Percentiles rank a stretch among this genome's conserved stretches.
Conservation (phyloP, 2,113 vertebrate genomes). For the Sciurus niger region DNA sequence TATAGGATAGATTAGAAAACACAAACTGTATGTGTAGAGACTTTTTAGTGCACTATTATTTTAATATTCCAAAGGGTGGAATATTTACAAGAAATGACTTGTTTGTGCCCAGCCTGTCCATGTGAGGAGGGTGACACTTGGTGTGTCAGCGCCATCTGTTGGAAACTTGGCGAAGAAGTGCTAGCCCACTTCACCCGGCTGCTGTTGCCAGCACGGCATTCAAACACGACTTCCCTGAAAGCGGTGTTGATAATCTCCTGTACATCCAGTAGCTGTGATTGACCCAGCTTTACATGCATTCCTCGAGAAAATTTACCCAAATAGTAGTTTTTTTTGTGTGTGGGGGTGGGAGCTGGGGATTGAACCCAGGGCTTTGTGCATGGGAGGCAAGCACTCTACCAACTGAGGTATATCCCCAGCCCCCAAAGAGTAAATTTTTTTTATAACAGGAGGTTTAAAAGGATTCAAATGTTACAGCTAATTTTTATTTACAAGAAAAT, state of each 20-base stretch:
- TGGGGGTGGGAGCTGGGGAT: no score
- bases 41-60: not conserved
- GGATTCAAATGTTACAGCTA: not conserved
- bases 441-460: constrained; percentile 19
- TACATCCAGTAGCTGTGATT: not conserved
- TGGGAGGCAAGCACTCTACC: no score
- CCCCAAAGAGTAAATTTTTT: constrained; percentile 39
- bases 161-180: constrained; percentile 11
- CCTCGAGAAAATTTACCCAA: constrained; percentile 46
- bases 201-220: not conserved
- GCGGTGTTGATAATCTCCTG: not conserved
- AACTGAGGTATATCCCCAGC: no score
- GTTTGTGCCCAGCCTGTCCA: not conserved
- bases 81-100: not conserved
- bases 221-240: not conserved
- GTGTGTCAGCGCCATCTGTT: constrained; percentile 67
- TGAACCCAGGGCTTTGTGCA: no score
- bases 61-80: not conserved
- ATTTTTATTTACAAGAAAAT: constrained; percentile 37
- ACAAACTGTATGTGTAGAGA: not conserved
- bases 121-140: not conserved
- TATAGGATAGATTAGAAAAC: not conserved
- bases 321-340: not conserved
- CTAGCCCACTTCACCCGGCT: not conserved
- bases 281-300: not conserved